These are phyloP conservation scores for Paramacrobiotus metropolitanus DNA, from an alignment of 1,140 invertebrate genomes.

Conservation along the genomic window DNA sequence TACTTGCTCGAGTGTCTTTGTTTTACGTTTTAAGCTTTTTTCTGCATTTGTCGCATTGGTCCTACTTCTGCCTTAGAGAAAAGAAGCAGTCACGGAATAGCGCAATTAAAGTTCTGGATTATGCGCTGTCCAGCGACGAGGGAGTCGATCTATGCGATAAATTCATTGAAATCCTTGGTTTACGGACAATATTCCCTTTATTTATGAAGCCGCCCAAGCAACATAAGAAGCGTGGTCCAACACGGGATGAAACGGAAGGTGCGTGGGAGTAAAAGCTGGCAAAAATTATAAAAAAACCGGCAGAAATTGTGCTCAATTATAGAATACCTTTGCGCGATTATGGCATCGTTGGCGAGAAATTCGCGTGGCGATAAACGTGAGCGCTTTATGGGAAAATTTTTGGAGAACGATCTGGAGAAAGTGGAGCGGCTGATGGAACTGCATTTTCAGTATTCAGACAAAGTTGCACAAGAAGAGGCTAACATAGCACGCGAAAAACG, in stretches of 20 bases:
- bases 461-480: slow-evolving; percentile 63
- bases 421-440: slow-evolving; percentile 83
- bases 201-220: slow-evolving; percentile 96
- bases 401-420: slow-evolving; percentile 95
- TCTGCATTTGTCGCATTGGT: neutral
- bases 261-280: slow-evolving; percentile 14
- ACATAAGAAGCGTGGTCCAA: slow-evolving; percentile 53
- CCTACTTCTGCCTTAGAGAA: slow-evolving; percentile 35
- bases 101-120: slow-evolving; percentile 83
- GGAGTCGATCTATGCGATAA: slow-evolving; percentile 89
- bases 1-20: neutral
- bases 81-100: slow-evolving; percentile 90
- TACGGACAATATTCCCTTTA: slow-evolving; percentile 83
- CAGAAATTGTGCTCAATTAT: too few relatives aligned
- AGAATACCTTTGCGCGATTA: slow-evolving; percentile 84
- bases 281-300: too few relatives aligned
- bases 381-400: slow-evolving; percentile 77
- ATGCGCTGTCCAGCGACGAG: slow-evolving; percentile 74
- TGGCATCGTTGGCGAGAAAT: slow-evolving; percentile 73
- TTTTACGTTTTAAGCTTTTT: slow-evolving; percentile 4
- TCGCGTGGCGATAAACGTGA: slow-evolving; percentile 68
- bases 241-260: slow-evolving; percentile 74
- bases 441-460: slow-evolving; percentile 90
- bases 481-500: slow-evolving; percentile 35
- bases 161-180: slow-evolving; percentile 90